Evolutionary conservation across 2,888 invertebrate species (phyloP).

Genomic region (Hyalella azteca): DNA sequence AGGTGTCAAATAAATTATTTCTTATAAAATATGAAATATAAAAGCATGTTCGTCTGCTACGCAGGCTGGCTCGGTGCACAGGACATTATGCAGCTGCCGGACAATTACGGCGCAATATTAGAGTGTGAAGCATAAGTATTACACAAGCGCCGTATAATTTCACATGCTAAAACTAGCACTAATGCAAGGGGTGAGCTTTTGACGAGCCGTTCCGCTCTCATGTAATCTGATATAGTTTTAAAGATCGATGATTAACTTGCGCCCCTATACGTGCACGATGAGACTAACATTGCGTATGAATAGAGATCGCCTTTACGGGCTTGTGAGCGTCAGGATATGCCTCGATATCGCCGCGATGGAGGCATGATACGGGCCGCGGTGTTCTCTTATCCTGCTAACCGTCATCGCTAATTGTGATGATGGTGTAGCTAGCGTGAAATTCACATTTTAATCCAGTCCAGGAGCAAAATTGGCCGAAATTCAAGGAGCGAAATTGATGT

Average conservation of each 20-base stretch:
- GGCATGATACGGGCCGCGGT: slow-evolving; percentile 9
- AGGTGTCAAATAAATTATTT: background rate
- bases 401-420: slow-evolving; percentile 5
- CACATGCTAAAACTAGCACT: background rate
- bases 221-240: slow-evolving; percentile 6
- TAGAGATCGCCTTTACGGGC: background rate
- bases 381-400: no score
- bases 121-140: slow-evolving; percentile 24
- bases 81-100: background rate
- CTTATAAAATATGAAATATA: background rate
- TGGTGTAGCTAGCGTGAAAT: background rate
- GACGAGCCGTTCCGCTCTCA: slow-evolving; percentile 1
- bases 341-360: background rate
- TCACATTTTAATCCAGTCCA: background rate
- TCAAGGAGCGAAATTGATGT: no score
- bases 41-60: background rate
- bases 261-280: background rate
- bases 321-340: background rate
- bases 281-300: background rate
- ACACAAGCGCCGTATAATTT: slow-evolving; percentile 6
- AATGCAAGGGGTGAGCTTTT: background rate
- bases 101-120: slow-evolving; percentile 22
- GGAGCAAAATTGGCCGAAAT: no score
- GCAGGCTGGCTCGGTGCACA: background rate
- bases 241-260: background rate